Evolutionary conservation across 2,888 invertebrate species (phyloP).

Genomic region (Lycaena phlaeas): DNA sequence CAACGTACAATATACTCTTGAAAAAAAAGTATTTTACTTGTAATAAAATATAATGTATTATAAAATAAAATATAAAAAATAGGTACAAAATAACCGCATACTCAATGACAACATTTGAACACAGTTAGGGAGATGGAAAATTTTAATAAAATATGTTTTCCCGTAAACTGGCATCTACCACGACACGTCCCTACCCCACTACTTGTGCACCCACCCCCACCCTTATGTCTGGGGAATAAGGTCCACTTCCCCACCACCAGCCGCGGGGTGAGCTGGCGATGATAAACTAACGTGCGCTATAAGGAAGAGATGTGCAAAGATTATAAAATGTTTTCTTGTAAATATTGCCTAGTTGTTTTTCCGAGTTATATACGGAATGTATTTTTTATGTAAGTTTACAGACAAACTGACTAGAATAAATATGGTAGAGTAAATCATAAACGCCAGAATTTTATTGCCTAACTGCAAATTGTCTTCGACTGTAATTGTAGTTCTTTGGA

Average conservation of each 20-base stretch:
- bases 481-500: too few relatives aligned
- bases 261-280: slow-evolving; percentile 12
- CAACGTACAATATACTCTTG: too few relatives aligned
- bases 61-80: too few relatives aligned
- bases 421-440: too few relatives aligned
- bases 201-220: slow-evolving; percentile 18
- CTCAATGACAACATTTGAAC: slow-evolving; percentile 33
- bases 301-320: slow-evolving; percentile 45
- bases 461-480: too few relatives aligned
- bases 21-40: too few relatives aligned
- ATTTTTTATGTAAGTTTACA: neutral
- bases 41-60: too few relatives aligned
- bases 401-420: too few relatives aligned
- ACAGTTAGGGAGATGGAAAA: slow-evolving; percentile 48
- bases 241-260: slow-evolving; percentile 11
- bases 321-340: slow-evolving; percentile 35
- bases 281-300: slow-evolving; percentile 28
- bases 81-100: slow-evolving; percentile 15
- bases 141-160: slow-evolving; percentile 59
- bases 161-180: slow-evolving; percentile 41
- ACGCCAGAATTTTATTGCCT: too few relatives aligned
- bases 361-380: slow-evolving; percentile 10
- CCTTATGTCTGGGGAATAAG: slow-evolving; percentile 20
- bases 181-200: slow-evolving; percentile 44
- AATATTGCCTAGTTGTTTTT: slow-evolving; percentile 30